Conservation (phyloP, 2,113 vertebrate genomes). For the Cettia cetti region DNA sequence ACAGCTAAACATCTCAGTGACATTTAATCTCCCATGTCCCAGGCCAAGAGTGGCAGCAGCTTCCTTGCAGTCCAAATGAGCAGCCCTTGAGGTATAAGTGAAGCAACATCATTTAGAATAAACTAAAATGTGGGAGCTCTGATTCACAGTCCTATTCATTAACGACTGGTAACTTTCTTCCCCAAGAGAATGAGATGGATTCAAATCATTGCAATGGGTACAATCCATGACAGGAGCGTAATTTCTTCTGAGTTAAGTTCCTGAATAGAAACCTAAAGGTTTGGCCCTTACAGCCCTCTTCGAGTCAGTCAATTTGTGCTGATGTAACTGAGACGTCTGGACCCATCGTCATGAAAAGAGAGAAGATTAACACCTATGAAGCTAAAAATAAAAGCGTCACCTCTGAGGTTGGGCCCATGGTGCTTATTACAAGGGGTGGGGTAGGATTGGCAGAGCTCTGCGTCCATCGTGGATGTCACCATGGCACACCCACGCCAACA, state of each 20-base stretch:
- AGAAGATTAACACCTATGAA: constrained; percentile 27
- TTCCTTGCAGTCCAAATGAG: background rate
- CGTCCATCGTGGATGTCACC: constrained; percentile 58
- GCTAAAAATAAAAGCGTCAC: constrained; percentile 44
- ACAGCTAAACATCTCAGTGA: background rate
- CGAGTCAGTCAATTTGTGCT: constrained; percentile 20
- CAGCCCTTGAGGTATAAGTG: background rate
- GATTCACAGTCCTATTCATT: background rate
- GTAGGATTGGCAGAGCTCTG: constrained; percentile 50
- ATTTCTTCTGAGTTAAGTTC: background rate
- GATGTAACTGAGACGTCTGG: constrained; percentile 21
- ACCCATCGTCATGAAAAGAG: constrained; percentile 25
- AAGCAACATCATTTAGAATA: background rate
- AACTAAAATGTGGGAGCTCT: background rate
- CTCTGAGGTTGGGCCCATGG: background rate
- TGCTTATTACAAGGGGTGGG: constrained; percentile 11
- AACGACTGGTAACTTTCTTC: background rate
- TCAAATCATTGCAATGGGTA: background rate
- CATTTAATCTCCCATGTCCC: background rate
- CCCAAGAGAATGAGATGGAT: background rate
- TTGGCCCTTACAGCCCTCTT: background rate
- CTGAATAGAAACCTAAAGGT: background rate
- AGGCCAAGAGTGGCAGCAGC: background rate
- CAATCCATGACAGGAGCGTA: background rate
- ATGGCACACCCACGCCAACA: constrained; percentile 71